Percentiles rank a stretch among this genome's conserved stretches.
These are phyloP conservation scores for Oscheius myriophilus DNA, from an alignment of 2,888 invertebrate species.

Conservation along the genomic window DNA sequence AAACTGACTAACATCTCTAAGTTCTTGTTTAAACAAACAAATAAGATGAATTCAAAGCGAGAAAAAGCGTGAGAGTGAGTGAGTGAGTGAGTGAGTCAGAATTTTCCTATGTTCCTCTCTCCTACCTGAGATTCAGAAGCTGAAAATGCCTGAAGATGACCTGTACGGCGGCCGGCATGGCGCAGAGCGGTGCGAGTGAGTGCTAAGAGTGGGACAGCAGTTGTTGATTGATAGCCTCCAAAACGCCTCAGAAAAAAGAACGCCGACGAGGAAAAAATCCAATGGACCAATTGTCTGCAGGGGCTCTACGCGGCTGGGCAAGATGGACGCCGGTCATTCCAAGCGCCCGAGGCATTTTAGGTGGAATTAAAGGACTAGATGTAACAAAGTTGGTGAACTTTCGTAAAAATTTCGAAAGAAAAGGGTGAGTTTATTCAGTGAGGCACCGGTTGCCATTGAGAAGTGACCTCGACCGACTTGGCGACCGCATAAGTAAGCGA, in stretches of 20 bases:
- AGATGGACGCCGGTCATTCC: neutral
- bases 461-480: conserved; percentile 21
- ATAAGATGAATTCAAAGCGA: neutral
- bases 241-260: neutral
- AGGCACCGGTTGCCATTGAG: too few species aligned
- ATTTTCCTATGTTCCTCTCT: too few species aligned
- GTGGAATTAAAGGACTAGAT: too few species aligned
- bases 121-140: conserved; percentile 20
- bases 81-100: neutral
- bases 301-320: neutral
- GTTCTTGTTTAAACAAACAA: neutral
- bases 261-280: neutral
- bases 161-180: conserved; percentile 16
- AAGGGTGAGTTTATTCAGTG: too few species aligned
- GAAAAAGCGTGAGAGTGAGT: neutral
- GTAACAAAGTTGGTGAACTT: too few species aligned
- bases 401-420: too few species aligned
- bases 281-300: conserved; percentile 13
- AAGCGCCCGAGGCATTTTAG: too few species aligned
- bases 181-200: neutral
- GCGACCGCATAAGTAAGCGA: neutral
- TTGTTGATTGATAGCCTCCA: conserved; percentile 20
- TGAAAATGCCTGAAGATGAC: conserved; percentile 26
- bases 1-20: too few species aligned
- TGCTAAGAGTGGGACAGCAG: neutral